Percentiles rank a stretch among this genome's conserved stretches.
These are phyloP conservation scores for Glareola pratincola DNA, from an alignment of 2,113 vertebrate species.

Conservation along the genomic window DNA sequence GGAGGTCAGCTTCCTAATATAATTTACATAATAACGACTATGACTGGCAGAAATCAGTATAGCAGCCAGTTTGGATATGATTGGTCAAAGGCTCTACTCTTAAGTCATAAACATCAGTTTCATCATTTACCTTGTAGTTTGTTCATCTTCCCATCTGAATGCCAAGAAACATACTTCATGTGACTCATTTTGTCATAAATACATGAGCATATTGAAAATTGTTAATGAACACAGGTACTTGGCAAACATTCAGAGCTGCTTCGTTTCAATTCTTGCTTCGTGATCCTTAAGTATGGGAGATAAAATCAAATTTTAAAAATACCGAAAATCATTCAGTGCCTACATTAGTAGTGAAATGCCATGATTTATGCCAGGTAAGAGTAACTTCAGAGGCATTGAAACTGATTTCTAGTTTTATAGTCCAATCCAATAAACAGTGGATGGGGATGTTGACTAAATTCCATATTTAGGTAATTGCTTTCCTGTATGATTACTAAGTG, in stretches of 20 bases:
- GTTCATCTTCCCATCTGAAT: background rate
- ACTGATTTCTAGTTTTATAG: background rate
- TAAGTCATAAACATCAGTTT: background rate
- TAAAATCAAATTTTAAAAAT: background rate
- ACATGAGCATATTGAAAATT: background rate
- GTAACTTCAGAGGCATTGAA: background rate
- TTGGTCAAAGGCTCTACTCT: background rate
- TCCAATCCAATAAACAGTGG: accelerated
- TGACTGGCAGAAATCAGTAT: background rate
- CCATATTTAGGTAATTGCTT: background rate
- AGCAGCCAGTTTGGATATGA: background rate
- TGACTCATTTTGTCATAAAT: background rate
- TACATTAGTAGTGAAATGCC: background rate
- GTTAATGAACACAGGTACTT: background rate
- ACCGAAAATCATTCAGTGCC: background rate
- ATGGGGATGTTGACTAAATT: background rate
- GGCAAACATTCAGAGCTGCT: background rate
- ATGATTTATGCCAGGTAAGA: background rate
- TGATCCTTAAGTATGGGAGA: background rate
- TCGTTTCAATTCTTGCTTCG: background rate
- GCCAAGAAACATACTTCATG: background rate
- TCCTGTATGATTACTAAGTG: background rate
- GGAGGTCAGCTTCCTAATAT: background rate
- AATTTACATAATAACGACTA: background rate
- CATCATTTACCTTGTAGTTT: background rate